Evolutionary conservation across 2,797 vertebrate genomes (phyloP), one percentile per base, ranked within the genome.

Genomic region (Channallabes apus): DNA sequence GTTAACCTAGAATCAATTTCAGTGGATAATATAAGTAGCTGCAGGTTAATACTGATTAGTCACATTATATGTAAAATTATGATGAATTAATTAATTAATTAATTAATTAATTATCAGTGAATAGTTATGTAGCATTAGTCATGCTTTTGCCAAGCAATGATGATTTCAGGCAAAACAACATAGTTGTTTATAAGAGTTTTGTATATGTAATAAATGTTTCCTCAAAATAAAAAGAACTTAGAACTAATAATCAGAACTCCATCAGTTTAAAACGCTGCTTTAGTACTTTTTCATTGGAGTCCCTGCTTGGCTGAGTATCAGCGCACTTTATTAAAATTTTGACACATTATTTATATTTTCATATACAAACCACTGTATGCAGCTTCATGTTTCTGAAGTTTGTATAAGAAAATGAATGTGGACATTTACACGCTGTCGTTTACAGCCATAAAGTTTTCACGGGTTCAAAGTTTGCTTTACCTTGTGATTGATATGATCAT

Each of bases 401-500:
- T 77, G 17, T 22, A 32, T 22, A 2, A 59, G 51, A 77, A 29
- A 58, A 54, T 58, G 24, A 54, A 27, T 27, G 46, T 75, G 73
- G 7, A 35, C 51, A 59, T 77, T 32, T 78, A 35, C 54, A 76
- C 9, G 27, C 51, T 22, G 75, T 59, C 12, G 9, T 22, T 59
- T 77, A 59, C 56, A 20, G 56, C 54, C 29, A 59, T 78, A 24
- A 78, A 59, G 54, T 35, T 9, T 38, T 54, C 75, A 78, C 3
- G 4, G 75, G 75, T 58, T 78, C 75, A 78, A 89, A 89, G 90
- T 86, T 73, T 84, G 71, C 69, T 83, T n/a, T 35, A 61, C 46
- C 83, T 84, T 82, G 87, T 87, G 84, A 82, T 72, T 54, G 81
- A 82, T 81, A 81, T 78, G 32, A 75, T 85, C 85, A 86, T 80